Percentiles rank a stretch among this genome's conserved stretches.
phyloP scores from a whole-genome alignment of 2,888 invertebrate species.

The Phalera bucephala region DNA sequence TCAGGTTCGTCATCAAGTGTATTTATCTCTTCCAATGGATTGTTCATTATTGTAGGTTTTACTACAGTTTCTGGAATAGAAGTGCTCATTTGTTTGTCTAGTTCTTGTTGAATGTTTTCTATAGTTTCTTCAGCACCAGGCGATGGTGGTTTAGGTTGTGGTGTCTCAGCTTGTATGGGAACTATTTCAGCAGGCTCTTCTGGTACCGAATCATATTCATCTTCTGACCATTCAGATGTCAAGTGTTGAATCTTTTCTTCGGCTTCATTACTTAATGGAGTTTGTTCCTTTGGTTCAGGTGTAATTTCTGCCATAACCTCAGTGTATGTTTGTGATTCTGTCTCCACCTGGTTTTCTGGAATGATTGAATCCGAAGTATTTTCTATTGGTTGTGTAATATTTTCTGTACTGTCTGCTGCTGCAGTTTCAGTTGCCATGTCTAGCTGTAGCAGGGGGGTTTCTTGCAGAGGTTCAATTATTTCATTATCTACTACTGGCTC shows the following conservation, averaged over 20 bases:
- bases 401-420: too few species aligned
- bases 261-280: constrained; percentile 25
- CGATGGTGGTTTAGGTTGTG: constrained; percentile 20
- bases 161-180: constrained; percentile 8
- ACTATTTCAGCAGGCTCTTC: constrained; percentile 4
- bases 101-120: constrained; percentile 74
- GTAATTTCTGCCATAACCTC: constrained; percentile 25
- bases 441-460: not conserved
- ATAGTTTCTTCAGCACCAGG: constrained; percentile 67
- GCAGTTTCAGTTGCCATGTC: too few species aligned
- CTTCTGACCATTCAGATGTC: constrained; percentile 68
- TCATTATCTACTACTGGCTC: constrained; percentile 2
- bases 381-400: constrained; percentile 5
- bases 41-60: constrained; percentile 46
- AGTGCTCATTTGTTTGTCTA: constrained; percentile 56
- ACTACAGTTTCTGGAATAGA: constrained; percentile 29
- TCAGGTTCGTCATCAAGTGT: constrained; percentile 22
- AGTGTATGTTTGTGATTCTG: constrained; percentile 30
- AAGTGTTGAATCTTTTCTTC: constrained; percentile 51
- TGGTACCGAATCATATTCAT: constrained; percentile 46
- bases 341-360: constrained; percentile 9
- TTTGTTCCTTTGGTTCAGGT: constrained; percentile 10
- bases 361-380: constrained; percentile 7
- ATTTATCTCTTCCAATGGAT: constrained; percentile 28
- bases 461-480: not conserved